Evolutionary conservation across 1,140 invertebrate species (phyloP).

Genomic region (Rhynchophorus ferrugineus): DNA sequence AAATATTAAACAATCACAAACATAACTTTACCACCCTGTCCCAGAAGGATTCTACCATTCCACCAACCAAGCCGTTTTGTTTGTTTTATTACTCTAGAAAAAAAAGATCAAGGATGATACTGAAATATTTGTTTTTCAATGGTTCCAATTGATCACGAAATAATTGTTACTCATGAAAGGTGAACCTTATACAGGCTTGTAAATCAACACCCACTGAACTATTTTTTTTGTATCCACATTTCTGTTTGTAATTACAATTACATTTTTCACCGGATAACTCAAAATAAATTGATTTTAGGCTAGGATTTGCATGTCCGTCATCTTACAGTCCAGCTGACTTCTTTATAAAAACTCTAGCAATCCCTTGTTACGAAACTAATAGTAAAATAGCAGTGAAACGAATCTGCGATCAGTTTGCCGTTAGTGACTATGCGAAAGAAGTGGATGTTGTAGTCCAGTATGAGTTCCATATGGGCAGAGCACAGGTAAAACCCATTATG

Average conservation of each 20-base stretch:
- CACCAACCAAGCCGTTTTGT: too few relatives aligned
- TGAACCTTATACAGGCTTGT: too few relatives aligned
- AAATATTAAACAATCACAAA: too few relatives aligned
- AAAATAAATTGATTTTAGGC: too few relatives aligned
- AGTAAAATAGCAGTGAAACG: constrained; percentile 56
- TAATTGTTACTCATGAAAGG: too few relatives aligned
- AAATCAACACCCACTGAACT: background rate
- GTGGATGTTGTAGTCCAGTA: constrained; percentile 61
- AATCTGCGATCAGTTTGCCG: constrained; percentile 70
- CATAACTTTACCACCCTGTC: too few relatives aligned
- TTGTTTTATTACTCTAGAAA: too few relatives aligned
- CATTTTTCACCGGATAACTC: too few relatives aligned
- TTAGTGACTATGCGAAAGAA: constrained; percentile 67
- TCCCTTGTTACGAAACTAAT: constrained; percentile 64
- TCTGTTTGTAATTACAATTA: background rate
- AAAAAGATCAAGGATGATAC: too few relatives aligned
- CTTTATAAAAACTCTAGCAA: constrained; percentile 77
- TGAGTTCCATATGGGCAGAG: constrained; percentile 53
- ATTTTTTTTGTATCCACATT: background rate
- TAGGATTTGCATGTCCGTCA: constrained; percentile 68
- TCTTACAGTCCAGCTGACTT: constrained; percentile 92
- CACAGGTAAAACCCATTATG: constrained; percentile 28
- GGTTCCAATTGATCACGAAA: too few relatives aligned
- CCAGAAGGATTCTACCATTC: too few relatives aligned
- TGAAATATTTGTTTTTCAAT: too few relatives aligned